A percentile compares a stretch with the other conserved stretches of the same genome.
Evolutionary conservation across 2,113 vertebrate species (phyloP).

Genomic region (Grallaria varia): DNA sequence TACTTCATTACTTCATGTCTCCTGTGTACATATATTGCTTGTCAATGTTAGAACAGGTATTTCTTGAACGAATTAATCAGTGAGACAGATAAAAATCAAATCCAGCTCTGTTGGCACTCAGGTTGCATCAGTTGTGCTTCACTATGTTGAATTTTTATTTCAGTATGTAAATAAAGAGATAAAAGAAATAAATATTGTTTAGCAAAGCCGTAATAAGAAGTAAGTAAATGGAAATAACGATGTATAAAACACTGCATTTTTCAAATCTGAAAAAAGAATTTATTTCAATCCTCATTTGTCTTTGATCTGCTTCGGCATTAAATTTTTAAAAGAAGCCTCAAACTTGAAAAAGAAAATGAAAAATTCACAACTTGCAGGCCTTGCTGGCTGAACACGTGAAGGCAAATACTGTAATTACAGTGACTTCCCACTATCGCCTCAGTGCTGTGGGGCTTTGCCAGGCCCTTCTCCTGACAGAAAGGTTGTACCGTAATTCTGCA

Average conservation of each 20-base stretch:
- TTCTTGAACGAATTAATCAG: not conserved
- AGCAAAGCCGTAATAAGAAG: conserved; percentile 49
- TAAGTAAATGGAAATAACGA: not conserved
- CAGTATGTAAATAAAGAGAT: not conserved
- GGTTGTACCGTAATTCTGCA: conserved; percentile 29
- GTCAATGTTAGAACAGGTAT: not conserved
- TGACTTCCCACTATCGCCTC: conserved; percentile 70
- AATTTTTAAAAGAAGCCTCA: conserved; percentile 70
- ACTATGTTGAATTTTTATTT: not conserved
- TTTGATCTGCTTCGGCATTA: conserved; percentile 65
- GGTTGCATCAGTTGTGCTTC: not conserved
- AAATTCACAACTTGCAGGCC: conserved; percentile 55
- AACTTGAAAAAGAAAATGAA: conserved; percentile 74
- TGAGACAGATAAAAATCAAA: not conserved
- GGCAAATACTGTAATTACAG: conserved; percentile 64
- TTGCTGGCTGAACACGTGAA: conserved; percentile 48
- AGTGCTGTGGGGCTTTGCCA: conserved; percentile 28
- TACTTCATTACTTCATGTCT: not conserved
- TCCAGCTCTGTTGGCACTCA: not conserved
- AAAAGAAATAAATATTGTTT: not conserved
- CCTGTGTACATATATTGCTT: not conserved
- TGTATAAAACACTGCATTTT: conserved; percentile 35
- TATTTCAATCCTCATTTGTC: conserved; percentile 34
- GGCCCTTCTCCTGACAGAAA: conserved; percentile 37
- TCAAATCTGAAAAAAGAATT: not conserved